Base-by-base conservation (phyloP, 2,888 invertebrate species). In the Anoplius nigerrimus region DNA sequence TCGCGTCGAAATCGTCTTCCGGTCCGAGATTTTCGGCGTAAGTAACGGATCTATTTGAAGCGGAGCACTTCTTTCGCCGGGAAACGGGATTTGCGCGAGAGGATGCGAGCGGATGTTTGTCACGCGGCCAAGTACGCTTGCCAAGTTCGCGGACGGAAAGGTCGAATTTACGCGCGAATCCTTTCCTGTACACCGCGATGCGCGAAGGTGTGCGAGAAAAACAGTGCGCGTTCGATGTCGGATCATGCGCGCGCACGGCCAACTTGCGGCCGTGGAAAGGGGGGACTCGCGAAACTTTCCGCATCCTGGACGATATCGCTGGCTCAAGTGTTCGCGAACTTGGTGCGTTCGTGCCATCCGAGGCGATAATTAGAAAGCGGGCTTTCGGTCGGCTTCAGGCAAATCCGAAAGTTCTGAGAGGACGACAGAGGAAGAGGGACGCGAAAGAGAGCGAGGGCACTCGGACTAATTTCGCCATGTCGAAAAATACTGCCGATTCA, bases 61-160 rank as follows among this genome's bases (percentile, higher is more conserved):
- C 34, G 11, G 8, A 34, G 34, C 34, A 34, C 34, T 34, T 11
- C 21, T 56, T 54, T 8, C 58, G 45, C 16, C 46, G 43, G 55
- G 6, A 21, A 54, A 5, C 18, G n/a, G 43, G 11, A 58, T 6
- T 34, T n/a, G n/a, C n/a, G n/a, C 34, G 34, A 13, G 34, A 34
- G 34, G 34, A 34, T 34, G 34, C 62, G 46, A 21, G n/a, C 61
- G 43, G 53, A 52, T 46, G 27, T 60, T 70, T 74, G 73, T 66
- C 70, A 72, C 52, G 24, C 2, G 60, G 74, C 74, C 71, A 74
- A 59, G 46, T 0, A n/a, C 34, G 24, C 4, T 13, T 66, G 67
- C 71, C 74, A 74, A 71, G 64, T 51, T 21, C 57, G 34, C 64
- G 45, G 20, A 6, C 11, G 16, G 21, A 55, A 56, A 46, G 20